Evolutionary conservation across 2,888 invertebrate species (phyloP).

Genomic region (Dyspetes luteomarginatus): DNA sequence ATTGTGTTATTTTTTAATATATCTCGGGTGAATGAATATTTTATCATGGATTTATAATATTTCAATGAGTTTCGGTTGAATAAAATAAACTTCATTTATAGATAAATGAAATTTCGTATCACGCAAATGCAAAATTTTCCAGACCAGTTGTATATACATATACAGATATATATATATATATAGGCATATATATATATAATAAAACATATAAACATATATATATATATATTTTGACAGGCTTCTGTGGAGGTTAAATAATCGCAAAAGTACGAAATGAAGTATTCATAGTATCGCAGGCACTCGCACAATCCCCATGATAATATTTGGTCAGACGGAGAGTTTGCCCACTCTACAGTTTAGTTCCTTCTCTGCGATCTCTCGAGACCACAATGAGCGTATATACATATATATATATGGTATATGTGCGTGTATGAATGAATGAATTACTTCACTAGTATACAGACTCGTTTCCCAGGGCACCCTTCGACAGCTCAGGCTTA

Average conservation of each 20-base stretch:
- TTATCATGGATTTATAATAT: too few species aligned
- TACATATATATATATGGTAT: neutral
- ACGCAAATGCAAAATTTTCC: too few species aligned
- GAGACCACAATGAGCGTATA: slow-evolving; percentile 17
- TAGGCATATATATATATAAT: too few species aligned
- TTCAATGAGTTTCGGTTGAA: too few species aligned
- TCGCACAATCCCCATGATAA: slow-evolving; percentile 22
- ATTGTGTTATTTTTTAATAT: too few species aligned
- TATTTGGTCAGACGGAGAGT: slow-evolving; percentile 45
- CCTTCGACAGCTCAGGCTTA: slow-evolving; percentile 25
- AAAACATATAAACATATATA: too few species aligned
- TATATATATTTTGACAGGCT: neutral
- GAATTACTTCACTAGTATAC: slow-evolving; percentile 23
- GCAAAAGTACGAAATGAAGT: neutral
- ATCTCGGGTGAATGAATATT: too few species aligned
- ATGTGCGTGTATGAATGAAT: neutral
- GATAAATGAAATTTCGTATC: too few species aligned
- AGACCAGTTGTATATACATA: too few species aligned
- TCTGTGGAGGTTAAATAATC: neutral
- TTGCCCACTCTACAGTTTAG: slow-evolving; percentile 28
- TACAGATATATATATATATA: too few species aligned
- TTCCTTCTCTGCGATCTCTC: slow-evolving; percentile 1
- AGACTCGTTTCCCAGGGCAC: slow-evolving; percentile 9
- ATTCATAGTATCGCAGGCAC: too few species aligned
- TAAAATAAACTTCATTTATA: too few species aligned